Evolutionary conservation across 2,888 invertebrate genomes (phyloP), one percentile per base, ranked within the genome.

Genomic region (Athalia rosae): DNA sequence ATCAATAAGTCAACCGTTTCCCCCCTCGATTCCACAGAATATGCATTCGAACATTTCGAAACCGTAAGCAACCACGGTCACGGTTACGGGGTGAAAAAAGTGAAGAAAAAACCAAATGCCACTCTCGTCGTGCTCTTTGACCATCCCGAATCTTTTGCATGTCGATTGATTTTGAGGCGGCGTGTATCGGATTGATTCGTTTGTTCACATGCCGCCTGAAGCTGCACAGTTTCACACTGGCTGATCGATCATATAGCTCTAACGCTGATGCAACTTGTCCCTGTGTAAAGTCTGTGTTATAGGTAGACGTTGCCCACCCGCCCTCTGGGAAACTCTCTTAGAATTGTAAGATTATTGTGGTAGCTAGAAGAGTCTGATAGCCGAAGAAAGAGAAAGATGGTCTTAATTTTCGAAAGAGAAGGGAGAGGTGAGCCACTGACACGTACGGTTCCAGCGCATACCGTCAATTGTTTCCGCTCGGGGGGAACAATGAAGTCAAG

Each of bases 381-480:
- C 28, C 53, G 58, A 48, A 53, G 63, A 71, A 47, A 62, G 43
- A 47, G 74, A 64, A n/a, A 64, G 64, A 47, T 6, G 13, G 5
- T 67, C 50, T 76, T 59, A 41, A 43, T 67, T 66, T 15, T 76
- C 13, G 45, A 67, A 76, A 15, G 45, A 64, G 74, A 69, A 69
- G 48, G 71, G 73, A 78, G 67, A 76, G 77, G 80, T 80, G 76
- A 76, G 66, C 77, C 71, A 76, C 77, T 81, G 83, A 82, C 83
- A 81, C 78, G 79, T 79, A 82, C 82, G 80, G 82, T 81, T 81
- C 81, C 81, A 80, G 80, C 78, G 80, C 80, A 79, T 79, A 80
- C 80, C 79, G 78, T 67, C 80, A 79, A 82, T 82, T 80, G 80
- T 83, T 82, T 80, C 80, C 78, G 80, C 61, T 59, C 78, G 74